phyloP scores from a whole-genome alignment of 2,113 vertebrate genomes.

The Shinisaurus crocodilurus region DNA sequence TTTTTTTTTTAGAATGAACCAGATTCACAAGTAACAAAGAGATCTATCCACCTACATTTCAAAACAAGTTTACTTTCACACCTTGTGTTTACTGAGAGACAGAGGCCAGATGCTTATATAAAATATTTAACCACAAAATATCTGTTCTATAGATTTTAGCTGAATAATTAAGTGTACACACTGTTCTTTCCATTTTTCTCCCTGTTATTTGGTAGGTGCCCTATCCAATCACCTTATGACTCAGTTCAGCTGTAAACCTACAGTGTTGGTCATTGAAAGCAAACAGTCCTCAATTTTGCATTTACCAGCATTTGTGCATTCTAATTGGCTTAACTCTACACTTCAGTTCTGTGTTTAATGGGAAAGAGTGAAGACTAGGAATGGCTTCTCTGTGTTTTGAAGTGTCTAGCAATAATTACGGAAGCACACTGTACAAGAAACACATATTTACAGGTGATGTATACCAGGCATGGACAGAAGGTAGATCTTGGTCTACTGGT shows the following conservation, averaged over 20 bases:
- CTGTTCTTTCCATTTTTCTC: not conserved
- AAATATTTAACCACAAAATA: not conserved
- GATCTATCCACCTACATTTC: not conserved
- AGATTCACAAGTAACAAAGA: not conserved
- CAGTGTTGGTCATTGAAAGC: not conserved
- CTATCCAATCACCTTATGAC: not conserved
- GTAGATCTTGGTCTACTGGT: not conserved
- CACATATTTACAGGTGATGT: not conserved
- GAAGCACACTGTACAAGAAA: not conserved
- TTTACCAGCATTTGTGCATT: not conserved
- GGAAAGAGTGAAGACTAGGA: not conserved
- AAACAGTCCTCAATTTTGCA: not conserved
- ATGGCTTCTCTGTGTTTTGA: not conserved
- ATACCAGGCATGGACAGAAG: not conserved
- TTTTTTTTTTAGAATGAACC: not conserved
- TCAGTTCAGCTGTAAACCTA: not conserved
- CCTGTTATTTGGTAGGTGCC: not conserved
- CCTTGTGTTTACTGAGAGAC: not conserved
- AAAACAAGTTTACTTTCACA: not conserved
- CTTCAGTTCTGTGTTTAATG: not conserved
- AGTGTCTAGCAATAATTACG: not conserved
- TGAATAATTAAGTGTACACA: not conserved
- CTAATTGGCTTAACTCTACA: not conserved
- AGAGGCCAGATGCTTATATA: not conserved
- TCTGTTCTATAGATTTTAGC: not conserved